phyloP scores from a whole-genome alignment of 2,888 invertebrate species.

The Aphidoletes aphidimyza region DNA sequence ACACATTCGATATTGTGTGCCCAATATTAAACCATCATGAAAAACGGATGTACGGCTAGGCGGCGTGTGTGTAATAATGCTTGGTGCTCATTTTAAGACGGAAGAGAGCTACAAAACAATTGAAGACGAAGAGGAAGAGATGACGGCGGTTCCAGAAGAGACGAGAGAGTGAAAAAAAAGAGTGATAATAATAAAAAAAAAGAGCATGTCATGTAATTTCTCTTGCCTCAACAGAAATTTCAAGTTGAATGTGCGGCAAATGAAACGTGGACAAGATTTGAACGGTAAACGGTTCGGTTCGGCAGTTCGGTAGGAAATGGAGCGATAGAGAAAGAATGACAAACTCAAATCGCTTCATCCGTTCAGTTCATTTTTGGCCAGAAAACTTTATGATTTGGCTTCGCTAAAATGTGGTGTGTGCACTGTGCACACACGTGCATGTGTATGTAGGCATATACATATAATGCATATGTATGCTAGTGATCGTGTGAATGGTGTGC shows the following conservation, averaged over 20 bases:
- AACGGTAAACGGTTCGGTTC: slow-evolving; percentile 23
- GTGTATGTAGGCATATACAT: neutral
- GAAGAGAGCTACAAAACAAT: no score
- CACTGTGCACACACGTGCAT: neutral
- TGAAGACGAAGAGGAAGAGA: no score
- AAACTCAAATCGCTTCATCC: slow-evolving; percentile 39
- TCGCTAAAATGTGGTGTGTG: slow-evolving; percentile 1
- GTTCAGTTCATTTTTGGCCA: slow-evolving; percentile 15
- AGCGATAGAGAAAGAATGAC: neutral
- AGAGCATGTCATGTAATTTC: slow-evolving; percentile 8
- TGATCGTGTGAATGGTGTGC: no score
- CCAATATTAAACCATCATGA: slow-evolving; percentile 40
- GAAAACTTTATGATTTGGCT: slow-evolving; percentile 8
- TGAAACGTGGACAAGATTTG: neutral
- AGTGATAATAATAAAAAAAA: no score
- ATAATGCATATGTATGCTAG: neutral
- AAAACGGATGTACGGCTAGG: slow-evolving; percentile 31
- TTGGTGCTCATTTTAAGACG: neutral
- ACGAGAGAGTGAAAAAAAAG: neutral
- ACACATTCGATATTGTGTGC: slow-evolving; percentile 46
- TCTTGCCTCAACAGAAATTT: neutral
- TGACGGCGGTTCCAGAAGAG: no score
- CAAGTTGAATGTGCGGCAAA: neutral
- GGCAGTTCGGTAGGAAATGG: neutral
- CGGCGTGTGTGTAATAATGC: neutral